Percentiles rank a stretch among this genome's conserved stretches.
Conservation (phyloP, 2,888 invertebrate species). For the Antheraea assamensis region DNA sequence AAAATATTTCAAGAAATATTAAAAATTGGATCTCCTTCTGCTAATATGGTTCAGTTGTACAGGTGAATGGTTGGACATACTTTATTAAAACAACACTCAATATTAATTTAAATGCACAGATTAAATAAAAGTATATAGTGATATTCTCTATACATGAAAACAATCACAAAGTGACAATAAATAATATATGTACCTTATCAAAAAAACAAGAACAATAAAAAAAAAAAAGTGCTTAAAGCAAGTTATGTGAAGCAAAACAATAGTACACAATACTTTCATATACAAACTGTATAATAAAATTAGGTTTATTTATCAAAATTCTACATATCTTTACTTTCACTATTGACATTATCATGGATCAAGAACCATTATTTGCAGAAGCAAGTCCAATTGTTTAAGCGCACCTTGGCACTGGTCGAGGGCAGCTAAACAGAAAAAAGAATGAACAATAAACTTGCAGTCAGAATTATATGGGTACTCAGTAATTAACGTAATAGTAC, state of each 20-base stretch:
- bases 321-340: background rate
- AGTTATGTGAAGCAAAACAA: background rate
- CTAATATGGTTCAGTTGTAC: conserved; percentile 1
- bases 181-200: background rate
- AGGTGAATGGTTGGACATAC: background rate
- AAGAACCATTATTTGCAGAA: conserved; percentile 12
- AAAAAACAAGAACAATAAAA: background rate
- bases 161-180: background rate
- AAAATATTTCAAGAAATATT: conserved; percentile 3
- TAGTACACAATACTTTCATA: background rate
- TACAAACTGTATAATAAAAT: background rate
- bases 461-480: background rate
- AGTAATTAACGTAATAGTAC: background rate
- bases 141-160: background rate
- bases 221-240: background rate
- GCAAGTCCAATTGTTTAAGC: conserved; percentile 8
- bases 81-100: too few species aligned
- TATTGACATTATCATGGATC: background rate
- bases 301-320: background rate
- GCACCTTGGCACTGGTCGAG: conserved; percentile 16
- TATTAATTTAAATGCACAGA: too few species aligned
- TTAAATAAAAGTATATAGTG: too few species aligned
- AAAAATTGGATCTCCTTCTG: conserved; percentile 13
- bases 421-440: conserved; percentile 10
- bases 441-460: conserved; percentile 6